Conservation (phyloP, 2,113 vertebrate species). For the Zosterops lateralis region DNA sequence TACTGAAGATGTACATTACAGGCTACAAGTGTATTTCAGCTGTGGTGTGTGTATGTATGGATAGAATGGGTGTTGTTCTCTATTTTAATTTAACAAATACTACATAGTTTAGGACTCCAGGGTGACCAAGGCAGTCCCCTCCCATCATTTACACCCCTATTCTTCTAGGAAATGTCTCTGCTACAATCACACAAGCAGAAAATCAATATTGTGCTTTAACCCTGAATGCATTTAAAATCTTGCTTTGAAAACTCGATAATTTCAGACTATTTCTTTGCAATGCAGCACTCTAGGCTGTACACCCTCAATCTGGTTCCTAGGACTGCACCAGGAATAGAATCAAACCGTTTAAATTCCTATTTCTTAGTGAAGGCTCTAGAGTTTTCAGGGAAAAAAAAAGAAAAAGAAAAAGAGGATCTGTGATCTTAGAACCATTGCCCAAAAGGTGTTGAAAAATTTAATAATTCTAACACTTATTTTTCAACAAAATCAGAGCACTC, state of each 20-base stretch:
- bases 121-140: not conserved
- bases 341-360: not conserved
- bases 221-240: not conserved
- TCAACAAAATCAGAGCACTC: slow-evolving; percentile 49
- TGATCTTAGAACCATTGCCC: slow-evolving; percentile 34
- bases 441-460: slow-evolving; percentile 28
- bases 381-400: not conserved
- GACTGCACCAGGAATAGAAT: not conserved
- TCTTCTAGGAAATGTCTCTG: not conserved
- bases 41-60: not conserved
- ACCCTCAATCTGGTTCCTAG: not conserved
- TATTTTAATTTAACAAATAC: not conserved
- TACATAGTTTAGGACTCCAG: not conserved
- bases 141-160: not conserved
- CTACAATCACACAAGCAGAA: not conserved
- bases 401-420: not conserved
- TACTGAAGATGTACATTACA: not conserved
- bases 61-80: not conserved
- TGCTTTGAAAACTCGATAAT: not conserved
- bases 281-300: not conserved
- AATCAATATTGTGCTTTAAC: not conserved
- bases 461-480: slow-evolving; percentile 35
- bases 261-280: not conserved
- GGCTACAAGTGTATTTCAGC: not conserved
- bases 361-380: not conserved